Evolutionary conservation across 2,797 vertebrate species (phyloP), one percentile per base, ranked within the genome.

Genomic region (Enteromius anoplus): DNA sequence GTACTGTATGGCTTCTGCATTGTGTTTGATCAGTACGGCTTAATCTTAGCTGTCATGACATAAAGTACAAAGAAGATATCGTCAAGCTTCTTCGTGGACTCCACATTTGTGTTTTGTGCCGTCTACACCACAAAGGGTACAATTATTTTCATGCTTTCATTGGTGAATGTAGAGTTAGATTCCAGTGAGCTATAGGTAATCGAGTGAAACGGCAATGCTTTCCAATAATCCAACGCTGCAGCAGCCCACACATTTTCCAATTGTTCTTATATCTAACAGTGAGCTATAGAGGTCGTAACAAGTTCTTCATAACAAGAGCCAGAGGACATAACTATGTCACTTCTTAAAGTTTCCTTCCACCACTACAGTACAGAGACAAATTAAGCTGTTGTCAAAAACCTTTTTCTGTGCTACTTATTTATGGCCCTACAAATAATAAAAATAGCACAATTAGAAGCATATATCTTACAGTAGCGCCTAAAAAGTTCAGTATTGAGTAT

Each of bases 181-280:
- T 78, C 60, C 12, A 78, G 42, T 29, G 29, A 77, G 7, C 69
- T 40, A 40, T 34, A n/a, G 37, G 9, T 68, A 51, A 79, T 40
- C 10, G 47, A 75, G 26, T 40, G n/a, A 75, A 75, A 51, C 65
- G 15, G 9, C 53, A 84, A 64, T 81, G 70, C 26, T 69, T n/a
- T 68, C 77, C 51, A 76, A 76, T 49, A 76, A 76, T 84, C 51
- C 70, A 80, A 60, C 64, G 21, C 34, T 3, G 29, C 19, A 73
- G 26, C 10, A 40, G 40, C 79, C 84, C 66, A 85, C 73, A 78
- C 65, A 71, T 81, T 85, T 85, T 70, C 65, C 71, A 85, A 32
- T 81, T 62, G 64, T 58, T 71, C 49, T 80, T 37, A 80, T 62
- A 40, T 72, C 55, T 65, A 85, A 76, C 58, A 85, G 32, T 68